Percentiles rank a stretch among this genome's conserved stretches.
These are phyloP conservation scores for Sycobia sp. DNA, from an alignment of 1,140 invertebrate species.

Conservation along the genomic window DNA sequence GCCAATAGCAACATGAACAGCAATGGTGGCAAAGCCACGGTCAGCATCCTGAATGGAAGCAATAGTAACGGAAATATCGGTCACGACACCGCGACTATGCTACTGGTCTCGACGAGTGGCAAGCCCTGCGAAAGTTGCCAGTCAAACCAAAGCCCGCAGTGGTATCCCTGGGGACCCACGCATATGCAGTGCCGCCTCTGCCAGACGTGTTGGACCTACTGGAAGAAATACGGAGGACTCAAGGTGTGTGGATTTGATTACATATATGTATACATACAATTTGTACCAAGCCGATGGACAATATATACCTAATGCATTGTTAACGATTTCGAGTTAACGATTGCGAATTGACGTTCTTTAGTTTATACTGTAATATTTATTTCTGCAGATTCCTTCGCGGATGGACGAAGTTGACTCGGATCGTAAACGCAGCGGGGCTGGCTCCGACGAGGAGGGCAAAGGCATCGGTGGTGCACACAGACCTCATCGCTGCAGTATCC, in stretches of 20 bases:
- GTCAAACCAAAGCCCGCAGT: slow-evolving; percentile 74
- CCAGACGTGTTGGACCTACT: slow-evolving; percentile 93
- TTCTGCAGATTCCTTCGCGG: slow-evolving; percentile 60
- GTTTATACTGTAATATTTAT: too few species aligned
- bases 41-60: slow-evolving; percentile 69
- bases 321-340: too few species aligned
- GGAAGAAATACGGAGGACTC: slow-evolving; percentile 98
- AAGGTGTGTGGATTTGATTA: slow-evolving; percentile 66
- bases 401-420: slow-evolving; percentile 64
- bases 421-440: slow-evolving; percentile 52
- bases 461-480: slow-evolving; percentile 70
- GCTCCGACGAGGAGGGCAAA: slow-evolving; percentile 61
- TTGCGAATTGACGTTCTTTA: too few species aligned
- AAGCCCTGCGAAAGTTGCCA: slow-evolving; percentile 86
- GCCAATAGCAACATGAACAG: slow-evolving; percentile 71
- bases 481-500: slow-evolving; percentile 86
- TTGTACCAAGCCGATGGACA: too few species aligned
- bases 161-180: slow-evolving; percentile 94
- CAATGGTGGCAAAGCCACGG: slow-evolving; percentile 57
- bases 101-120: slow-evolving; percentile 60
- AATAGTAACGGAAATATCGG: slow-evolving; percentile 72
- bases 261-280: too few species aligned
- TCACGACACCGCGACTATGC: slow-evolving; percentile 60
- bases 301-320: too few species aligned
- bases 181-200: slow-evolving; percentile 91